phyloP scores from a whole-genome alignment of 2,888 invertebrate species.

The Nemotelus pantherinus region DNA sequence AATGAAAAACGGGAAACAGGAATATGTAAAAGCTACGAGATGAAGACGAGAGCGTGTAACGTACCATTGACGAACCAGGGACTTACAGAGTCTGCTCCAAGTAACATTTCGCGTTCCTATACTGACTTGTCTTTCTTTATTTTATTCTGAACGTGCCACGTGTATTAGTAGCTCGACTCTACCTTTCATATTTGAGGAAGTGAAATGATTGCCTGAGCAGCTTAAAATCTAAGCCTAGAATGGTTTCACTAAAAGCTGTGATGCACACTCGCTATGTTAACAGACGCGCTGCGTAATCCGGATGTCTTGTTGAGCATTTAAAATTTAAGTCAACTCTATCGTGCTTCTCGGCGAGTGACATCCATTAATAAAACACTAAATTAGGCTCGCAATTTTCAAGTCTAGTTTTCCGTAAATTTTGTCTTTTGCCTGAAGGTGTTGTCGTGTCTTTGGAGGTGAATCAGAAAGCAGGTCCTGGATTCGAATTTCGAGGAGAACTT shows the following conservation, averaged over 20 bases:
- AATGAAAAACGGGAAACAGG: background rate
- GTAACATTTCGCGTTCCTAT: conserved; percentile 29
- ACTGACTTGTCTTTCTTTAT: too few species aligned
- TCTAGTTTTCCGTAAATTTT: background rate
- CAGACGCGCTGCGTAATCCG: too few species aligned
- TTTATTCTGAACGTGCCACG: too few species aligned
- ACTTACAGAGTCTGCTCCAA: conserved; percentile 39
- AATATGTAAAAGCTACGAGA: background rate
- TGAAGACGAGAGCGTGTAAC: conserved; percentile 6
- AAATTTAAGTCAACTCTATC: conserved; percentile 21
- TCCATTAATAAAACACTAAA: conserved; percentile 42
- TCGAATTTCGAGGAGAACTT: background rate
- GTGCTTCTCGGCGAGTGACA: conserved; percentile 1
- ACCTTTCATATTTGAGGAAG: too few species aligned
- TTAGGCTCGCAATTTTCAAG: conserved; percentile 37
- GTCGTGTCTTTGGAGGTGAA: background rate
- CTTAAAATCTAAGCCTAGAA: too few species aligned
- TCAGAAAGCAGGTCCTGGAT: background rate
- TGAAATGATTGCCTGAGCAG: too few species aligned
- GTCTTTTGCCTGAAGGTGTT: background rate
- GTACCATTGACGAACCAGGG: conserved; percentile 41
- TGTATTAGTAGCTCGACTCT: too few species aligned
- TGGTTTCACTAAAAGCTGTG: background rate
- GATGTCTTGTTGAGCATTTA: background rate
- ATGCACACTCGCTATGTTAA: background rate